Evolutionary conservation across 1,140 invertebrate genomes (phyloP).

Genomic region (Theocolax elegans): DNA sequence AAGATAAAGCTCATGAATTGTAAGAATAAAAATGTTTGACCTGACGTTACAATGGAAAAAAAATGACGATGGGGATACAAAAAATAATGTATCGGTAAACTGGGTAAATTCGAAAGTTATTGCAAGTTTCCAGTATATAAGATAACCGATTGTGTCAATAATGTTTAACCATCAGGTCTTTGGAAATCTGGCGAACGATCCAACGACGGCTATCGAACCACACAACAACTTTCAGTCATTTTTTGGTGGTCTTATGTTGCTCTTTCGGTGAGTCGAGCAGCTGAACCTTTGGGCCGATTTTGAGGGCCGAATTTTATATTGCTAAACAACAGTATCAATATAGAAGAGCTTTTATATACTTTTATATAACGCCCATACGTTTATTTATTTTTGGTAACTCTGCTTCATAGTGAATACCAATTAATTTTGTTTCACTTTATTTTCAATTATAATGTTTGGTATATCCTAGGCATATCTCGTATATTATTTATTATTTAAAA

Average conservation of each 20-base stretch:
- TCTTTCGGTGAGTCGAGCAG: constrained; percentile 88
- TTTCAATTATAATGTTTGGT: background rate
- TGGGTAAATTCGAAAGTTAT: too few relatives aligned
- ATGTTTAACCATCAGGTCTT: constrained; percentile 89
- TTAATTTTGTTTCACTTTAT: constrained; percentile 4
- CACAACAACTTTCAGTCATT: constrained; percentile 98
- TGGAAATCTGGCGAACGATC: constrained; percentile 92
- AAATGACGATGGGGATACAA: too few relatives aligned
- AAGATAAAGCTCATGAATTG: too few relatives aligned
- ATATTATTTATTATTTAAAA: constrained; percentile 3
- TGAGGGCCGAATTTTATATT: background rate
- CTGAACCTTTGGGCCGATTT: constrained; percentile 43
- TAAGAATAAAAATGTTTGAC: too few relatives aligned
- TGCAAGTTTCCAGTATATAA: too few relatives aligned
- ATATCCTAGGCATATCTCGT: constrained; percentile 4
- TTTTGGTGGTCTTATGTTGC: constrained; percentile 90
- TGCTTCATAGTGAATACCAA: constrained; percentile 28
- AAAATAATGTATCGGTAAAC: too few relatives aligned
- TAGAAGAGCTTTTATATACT: constrained; percentile 32
- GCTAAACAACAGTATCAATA: constrained; percentile 21
- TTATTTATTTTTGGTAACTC: constrained; percentile 13
- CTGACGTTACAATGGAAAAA: too few relatives aligned
- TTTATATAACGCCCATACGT: constrained; percentile 18
- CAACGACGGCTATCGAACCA: constrained; percentile 88
- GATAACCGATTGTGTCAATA: too few relatives aligned